Evolutionary conservation across 2,797 vertebrate species (phyloP).

Genomic region (Lemur catta): DNA sequence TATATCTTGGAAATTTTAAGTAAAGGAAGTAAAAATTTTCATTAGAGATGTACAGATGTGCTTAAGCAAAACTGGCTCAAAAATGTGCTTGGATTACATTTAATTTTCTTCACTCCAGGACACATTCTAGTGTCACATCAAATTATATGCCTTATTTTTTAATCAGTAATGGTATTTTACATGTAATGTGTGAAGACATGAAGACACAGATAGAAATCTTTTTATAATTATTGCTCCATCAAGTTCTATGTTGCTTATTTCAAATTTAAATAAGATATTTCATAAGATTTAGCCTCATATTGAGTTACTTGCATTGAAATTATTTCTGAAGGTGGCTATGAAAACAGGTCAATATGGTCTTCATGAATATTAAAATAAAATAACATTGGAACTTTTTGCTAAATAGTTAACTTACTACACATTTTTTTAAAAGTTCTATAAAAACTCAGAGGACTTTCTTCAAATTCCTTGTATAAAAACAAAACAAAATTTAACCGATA

Average conservation of each 20-base stretch:
- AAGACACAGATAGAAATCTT: not conserved
- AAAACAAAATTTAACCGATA: not conserved
- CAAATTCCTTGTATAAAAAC: not conserved
- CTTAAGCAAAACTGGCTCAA: slow-evolving; percentile 39
- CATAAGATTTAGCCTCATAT: not conserved
- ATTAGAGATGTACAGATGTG: not conserved
- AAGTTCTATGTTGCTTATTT: not conserved
- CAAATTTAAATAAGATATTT: slow-evolving; percentile 40
- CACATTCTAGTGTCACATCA: slow-evolving; percentile 38
- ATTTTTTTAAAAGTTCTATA: not conserved
- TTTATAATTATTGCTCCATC: slow-evolving; percentile 32
- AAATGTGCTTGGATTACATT: slow-evolving; percentile 19
- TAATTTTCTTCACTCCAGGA: slow-evolving; percentile 18
- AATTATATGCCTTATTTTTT: slow-evolving; percentile 38
- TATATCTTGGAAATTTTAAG: not conserved
- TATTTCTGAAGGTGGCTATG: not conserved
- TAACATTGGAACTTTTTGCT: not conserved
- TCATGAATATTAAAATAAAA: slow-evolving; percentile 9
- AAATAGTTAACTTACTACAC: not conserved
- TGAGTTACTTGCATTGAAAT: not conserved
- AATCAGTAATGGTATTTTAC: slow-evolving; percentile 10
- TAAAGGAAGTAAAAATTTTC: not conserved
- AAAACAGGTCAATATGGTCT: not conserved
- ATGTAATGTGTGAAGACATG: not conserved
- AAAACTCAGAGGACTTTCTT: not conserved